phyloP scores from a whole-genome alignment of 2,797 vertebrate species.

The Cryptoprocta ferox region DNA sequence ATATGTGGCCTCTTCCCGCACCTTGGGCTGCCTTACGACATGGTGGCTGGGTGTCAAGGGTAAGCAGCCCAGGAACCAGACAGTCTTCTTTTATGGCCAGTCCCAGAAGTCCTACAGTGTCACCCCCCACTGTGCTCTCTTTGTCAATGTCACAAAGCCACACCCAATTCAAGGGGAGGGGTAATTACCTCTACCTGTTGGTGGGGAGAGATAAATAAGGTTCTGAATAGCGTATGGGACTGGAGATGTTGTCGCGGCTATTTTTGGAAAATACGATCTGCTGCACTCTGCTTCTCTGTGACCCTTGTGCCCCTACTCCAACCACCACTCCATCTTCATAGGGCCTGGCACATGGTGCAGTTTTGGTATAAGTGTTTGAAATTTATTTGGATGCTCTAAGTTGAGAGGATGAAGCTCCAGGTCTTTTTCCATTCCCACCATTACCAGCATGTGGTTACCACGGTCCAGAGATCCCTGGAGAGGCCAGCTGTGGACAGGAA shows the following conservation, averaged over 20 bases:
- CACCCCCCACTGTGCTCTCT: no score
- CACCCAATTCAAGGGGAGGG: background rate
- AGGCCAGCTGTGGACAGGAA: background rate
- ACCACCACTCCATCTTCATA: no score
- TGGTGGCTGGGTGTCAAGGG: background rate
- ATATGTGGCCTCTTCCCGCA: background rate
- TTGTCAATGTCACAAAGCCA: background rate
- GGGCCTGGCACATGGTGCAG: background rate
- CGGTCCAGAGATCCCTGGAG: background rate
- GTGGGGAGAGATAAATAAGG: background rate
- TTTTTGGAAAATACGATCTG: background rate
- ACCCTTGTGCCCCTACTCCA: background rate
- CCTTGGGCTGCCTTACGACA: background rate
- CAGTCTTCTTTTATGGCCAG: background rate
- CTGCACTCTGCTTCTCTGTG: background rate
- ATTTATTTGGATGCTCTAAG: background rate
- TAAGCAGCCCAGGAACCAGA: background rate
- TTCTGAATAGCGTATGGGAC: background rate
- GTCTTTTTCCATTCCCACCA: background rate
- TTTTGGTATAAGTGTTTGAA: background rate
- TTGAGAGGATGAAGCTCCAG: background rate
- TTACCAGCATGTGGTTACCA: background rate
- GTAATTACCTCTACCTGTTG: background rate
- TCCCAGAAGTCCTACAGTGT: background rate
- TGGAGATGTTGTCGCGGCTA: background rate